Evolutionary conservation across 2,888 invertebrate genomes (phyloP), one percentile per base, ranked within the genome.

Genomic region (Ypsolopha sequella): DNA sequence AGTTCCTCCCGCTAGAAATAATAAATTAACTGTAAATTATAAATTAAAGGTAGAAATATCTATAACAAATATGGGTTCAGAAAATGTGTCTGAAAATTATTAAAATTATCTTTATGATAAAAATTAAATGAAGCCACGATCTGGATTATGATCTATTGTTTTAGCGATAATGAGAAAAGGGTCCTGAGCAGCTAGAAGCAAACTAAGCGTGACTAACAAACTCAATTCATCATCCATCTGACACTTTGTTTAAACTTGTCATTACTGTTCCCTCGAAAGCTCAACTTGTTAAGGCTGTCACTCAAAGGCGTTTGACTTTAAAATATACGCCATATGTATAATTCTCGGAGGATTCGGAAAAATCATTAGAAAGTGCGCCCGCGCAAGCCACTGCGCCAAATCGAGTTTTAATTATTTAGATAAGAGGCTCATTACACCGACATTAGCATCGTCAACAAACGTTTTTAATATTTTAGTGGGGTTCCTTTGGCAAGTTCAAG

Each of bases 341-440:
- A n/a, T 11, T 45, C 33, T 7, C 24, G 48, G n/a, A 13, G 48
- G 36, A 48, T 48, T 34, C 39, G 33, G 41, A 34, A 41, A 49
- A 49, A 49, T 39, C 33, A 34, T 49, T 49, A 49, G 49, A 49
- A 49, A 49, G 49, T 41, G 49, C 49, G 49, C 49, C 38, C 14
- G 48, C 48, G 48, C 10, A 11, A 11, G 9, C 10, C 39, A 6
- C 36, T 50, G 51, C 33, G 63, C 76, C 61, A 80, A 86, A 86
- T 86, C 85, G 81, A 80, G 73, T 85, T 86, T 86, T 86, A 86
- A 86, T 86, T 85, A 85, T 75, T 80, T 63, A 74, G 78, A 82
- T 82, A 85, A 85, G 80, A 70, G 73, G 59, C 79, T 77, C 78
- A 84, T 84, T 82, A 82, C 78, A 70, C 68, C 60, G 64, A 68